Evolutionary conservation across 2,888 invertebrate species (phyloP), one percentile per base, ranked within the genome.

Genomic region (Galeruca laticollis): DNA sequence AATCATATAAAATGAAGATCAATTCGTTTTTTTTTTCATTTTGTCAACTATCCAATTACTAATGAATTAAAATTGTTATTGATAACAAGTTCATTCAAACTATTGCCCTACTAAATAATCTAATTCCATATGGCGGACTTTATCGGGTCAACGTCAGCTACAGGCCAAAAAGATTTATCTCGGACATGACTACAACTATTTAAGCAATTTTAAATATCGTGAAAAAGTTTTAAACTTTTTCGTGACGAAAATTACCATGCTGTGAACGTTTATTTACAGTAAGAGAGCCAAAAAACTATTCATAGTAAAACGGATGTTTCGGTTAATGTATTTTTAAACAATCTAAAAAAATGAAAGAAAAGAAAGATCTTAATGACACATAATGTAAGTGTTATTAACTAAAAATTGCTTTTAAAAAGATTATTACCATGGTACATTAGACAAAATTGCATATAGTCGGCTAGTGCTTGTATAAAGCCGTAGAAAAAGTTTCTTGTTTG

Each of bases 301-400:
- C 51, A 51, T 54, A 54, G 59, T 47, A 47, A 70, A 64, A 71
- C 70, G 72, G 70, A 72, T 72, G 72, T 69, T 71, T 60, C 43
- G 33, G 52, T 57, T 74, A 71, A 74, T 72, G 74, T 47, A 61
- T 69, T 72, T 74, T 66, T 74, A 74, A 74, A 70, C 66, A 71
- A 64, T 49, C 35, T 47, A 54, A 72, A 73, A 73, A 74, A 18
- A 1, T 37, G 6, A 18, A 47, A 18, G 9, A 72, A 57, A 21
- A 18, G 56, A 59, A 59, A 57, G 56, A 26, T 52, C 63, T 18
- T 74, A 70, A 74, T 71, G 72, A 68, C 69, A 47, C 63, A 62
- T 74, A 74, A 74, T 74, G 67, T 62, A 68, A 69, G 61, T 57
- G 64, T 56, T 70, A 67, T 70, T 70, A 71, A 63, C 62, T 56